phyloP scores from a whole-genome alignment of 2,888 invertebrate species.

The Clitarchus hookeri region DNA sequence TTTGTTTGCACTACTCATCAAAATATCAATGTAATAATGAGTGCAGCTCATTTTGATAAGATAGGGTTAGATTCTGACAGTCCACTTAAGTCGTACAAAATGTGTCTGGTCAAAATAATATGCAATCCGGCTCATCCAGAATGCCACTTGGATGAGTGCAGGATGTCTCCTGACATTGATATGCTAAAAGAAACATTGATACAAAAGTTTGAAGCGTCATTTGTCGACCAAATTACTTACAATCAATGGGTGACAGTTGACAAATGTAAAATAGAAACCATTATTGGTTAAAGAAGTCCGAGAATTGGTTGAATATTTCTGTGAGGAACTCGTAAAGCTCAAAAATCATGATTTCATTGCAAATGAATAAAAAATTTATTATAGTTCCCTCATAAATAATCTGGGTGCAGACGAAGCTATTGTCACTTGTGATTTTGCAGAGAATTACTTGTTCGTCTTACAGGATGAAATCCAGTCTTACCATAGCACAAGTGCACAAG shows the following conservation, averaged over 20 bases:
- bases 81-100: neutral
- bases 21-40: too few species aligned
- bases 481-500: too few species aligned
- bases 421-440: slow-evolving; percentile 39
- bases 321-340: slow-evolving; percentile 35
- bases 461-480: too few species aligned
- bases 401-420: slow-evolving; percentile 36
- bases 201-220: slow-evolving; percentile 21
- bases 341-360: slow-evolving; percentile 38
- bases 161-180: neutral
- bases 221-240: slow-evolving; percentile 34
- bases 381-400: slow-evolving; percentile 35
- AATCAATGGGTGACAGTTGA: slow-evolving; percentile 26
- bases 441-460: slow-evolving; percentile 30
- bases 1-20: too few species aligned
- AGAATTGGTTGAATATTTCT: slow-evolving; percentile 39
- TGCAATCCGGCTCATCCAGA: slow-evolving; percentile 10
- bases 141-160: slow-evolving; percentile 1
- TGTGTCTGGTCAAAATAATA: neutral
- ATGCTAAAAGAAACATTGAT: neutral
- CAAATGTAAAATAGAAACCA: slow-evolving; percentile 40
- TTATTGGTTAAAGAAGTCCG: slow-evolving; percentile 35
- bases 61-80: too few species aligned
- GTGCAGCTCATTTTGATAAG: too few species aligned
- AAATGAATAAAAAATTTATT: slow-evolving; percentile 38